Conservation (phyloP, 2,797 vertebrate genomes). For the Carapus acus region DNA sequence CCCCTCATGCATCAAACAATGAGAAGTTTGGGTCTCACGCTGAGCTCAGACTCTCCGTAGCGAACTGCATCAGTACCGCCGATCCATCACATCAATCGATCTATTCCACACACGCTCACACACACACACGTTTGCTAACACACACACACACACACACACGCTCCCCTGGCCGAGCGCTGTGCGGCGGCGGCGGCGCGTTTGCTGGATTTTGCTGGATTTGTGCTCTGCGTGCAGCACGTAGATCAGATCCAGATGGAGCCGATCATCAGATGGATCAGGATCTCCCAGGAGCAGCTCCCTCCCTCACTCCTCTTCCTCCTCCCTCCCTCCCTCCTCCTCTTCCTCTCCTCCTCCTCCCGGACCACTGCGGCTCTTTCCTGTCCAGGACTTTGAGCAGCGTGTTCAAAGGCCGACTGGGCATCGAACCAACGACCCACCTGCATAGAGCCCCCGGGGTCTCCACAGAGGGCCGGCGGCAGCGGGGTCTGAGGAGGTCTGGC, state of each 20-base stretch:
- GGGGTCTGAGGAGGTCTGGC: not conserved
- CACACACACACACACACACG: not conserved
- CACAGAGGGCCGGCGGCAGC: too few species aligned
- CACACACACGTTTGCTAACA: too few species aligned
- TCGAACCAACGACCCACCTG: slow-evolving; percentile 12
- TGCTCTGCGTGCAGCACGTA: not conserved
- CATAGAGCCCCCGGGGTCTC: too few species aligned
- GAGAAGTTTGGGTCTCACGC: too few species aligned
- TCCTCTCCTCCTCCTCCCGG: not conserved
- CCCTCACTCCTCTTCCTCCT: not conserved
- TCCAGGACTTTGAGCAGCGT: slow-evolving; percentile 12
- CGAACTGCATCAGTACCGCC: too few species aligned
- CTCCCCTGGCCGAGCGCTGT: too few species aligned
- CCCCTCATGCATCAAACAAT: too few species aligned
- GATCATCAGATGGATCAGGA: slow-evolving; percentile 9
- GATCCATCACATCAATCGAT: too few species aligned
- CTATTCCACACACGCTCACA: too few species aligned
- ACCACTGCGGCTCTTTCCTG: not conserved
- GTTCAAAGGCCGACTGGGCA: slow-evolving; percentile 1
- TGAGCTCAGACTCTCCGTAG: too few species aligned
- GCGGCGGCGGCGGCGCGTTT: too few species aligned
- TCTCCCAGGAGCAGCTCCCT: not conserved
- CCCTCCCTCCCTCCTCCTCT: not conserved
- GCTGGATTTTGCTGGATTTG: slow-evolving; percentile 6
- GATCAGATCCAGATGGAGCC: slow-evolving; percentile 35